Base-by-base conservation (phyloP, 1,140 invertebrate genomes). In the Bactericera cockerelli region DNA sequence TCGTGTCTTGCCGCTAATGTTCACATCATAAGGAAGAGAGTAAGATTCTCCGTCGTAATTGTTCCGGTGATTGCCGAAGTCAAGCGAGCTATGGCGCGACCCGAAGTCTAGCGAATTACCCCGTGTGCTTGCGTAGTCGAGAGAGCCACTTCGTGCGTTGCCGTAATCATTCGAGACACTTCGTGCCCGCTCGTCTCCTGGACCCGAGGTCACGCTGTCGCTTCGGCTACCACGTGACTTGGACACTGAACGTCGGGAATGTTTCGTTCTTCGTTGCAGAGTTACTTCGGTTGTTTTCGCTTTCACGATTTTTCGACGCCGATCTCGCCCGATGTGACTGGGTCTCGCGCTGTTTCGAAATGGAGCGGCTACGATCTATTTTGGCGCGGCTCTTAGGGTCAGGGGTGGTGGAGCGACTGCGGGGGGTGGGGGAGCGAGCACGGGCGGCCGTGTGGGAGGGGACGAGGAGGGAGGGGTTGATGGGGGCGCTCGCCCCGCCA, bases 401-500 rank as follows among this genome's bases (percentile, higher is more conserved):
- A 10, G 42, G 42, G 3, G 42, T 49, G 4, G 42, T 49, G n/a
- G 42, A 49, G n/a, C n/a, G 42, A 49, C n/a, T n/a, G 21, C 59
- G 59, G 1, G 63, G 65, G 1, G 68, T 64, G 10, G 69, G 68
- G 19, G 69, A 69, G 24, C 65, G 61, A 31, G 70, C 56, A 69
- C 68, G 55, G 69, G 63, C 57, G 67, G 65, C 60, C 71, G 68
- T 25, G 22, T 26, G 25, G 33, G 26, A 39, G 11, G 39, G 21
- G 1, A 19, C 4, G 13, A 56, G 33, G 38, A 36, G 36, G 28
- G 31, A 36, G 33, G 57, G 24, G 25, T 49, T 38, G 26, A 31
- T n/a, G 26, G 49, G 25, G 2, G 61, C 42, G 24, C 42, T 33
- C 14, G 28, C n/a, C 8, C 59, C 66, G 16, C 69, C 68, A 58